A percentile compares a stretch with the other conserved stretches of the same genome.
phyloP scores from a whole-genome alignment of 2,888 invertebrate genomes.

The Leistus spinibarbis region DNA sequence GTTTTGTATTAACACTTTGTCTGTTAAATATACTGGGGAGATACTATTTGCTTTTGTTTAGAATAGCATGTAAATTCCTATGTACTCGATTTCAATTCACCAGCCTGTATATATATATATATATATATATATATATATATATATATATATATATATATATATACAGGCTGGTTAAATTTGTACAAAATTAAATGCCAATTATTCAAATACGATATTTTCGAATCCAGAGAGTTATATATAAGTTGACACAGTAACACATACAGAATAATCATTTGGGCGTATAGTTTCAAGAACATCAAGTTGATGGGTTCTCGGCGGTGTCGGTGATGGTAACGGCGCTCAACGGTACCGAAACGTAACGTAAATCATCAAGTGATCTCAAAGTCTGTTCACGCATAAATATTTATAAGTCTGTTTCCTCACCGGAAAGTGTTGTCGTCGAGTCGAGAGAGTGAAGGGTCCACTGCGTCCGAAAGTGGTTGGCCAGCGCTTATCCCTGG shows the following conservation, averaged over 20 bases:
- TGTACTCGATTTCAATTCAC: too few relatives aligned
- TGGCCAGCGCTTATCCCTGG: background rate
- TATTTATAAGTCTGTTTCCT: slow-evolving; percentile 29
- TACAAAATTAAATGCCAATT: too few relatives aligned
- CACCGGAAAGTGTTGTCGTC: slow-evolving; percentile 29
- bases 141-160: too few relatives aligned
- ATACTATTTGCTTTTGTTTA: too few relatives aligned
- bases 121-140: too few relatives aligned
- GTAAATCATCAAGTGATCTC: slow-evolving; percentile 37
- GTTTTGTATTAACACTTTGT: too few relatives aligned
- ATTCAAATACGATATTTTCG: too few relatives aligned
- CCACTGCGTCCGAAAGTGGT: background rate
- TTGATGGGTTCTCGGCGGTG: background rate
- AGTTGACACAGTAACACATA: background rate
- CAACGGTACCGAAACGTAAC: slow-evolving; percentile 4
- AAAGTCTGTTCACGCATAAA: slow-evolving; percentile 33
- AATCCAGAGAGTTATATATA: background rate
- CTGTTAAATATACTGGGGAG: too few relatives aligned
- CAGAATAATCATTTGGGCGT: background rate
- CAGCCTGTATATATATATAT: too few relatives aligned
- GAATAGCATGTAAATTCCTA: too few relatives aligned
- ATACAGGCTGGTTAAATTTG: too few relatives aligned
- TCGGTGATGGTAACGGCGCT: background rate
- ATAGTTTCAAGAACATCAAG: background rate
- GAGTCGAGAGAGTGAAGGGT: background rate